Evolutionary conservation across 2,797 vertebrate species (phyloP).

Genomic region (Falco cherrug): DNA sequence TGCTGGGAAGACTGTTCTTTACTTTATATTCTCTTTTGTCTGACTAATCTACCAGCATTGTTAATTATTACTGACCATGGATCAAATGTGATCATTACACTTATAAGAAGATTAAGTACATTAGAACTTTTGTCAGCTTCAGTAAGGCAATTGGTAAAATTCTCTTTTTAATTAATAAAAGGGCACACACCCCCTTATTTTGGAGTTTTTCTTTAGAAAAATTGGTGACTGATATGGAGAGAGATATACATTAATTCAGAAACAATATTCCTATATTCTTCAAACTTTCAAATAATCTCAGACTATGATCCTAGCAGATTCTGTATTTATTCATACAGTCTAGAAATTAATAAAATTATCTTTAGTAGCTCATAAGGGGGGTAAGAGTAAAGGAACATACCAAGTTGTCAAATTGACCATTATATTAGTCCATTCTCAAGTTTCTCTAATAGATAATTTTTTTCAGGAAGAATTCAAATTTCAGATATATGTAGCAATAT

Average conservation of each 20-base stretch:
- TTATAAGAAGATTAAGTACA: background rate
- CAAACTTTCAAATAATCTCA: background rate
- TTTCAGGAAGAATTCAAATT: background rate
- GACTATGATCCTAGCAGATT: background rate
- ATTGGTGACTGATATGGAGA: background rate
- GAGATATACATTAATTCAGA: background rate
- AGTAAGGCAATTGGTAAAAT: background rate
- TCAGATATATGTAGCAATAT: background rate
- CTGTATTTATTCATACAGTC: background rate
- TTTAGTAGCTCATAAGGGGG: background rate
- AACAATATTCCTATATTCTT: background rate
- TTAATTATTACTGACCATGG: background rate
- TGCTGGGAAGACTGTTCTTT: background rate
- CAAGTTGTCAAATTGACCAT: background rate
- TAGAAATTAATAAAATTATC: background rate
- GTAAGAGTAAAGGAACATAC: background rate
- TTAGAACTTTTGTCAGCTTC: background rate
- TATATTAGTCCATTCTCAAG: background rate
- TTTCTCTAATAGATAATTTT: background rate
- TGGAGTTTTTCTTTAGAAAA: background rate
- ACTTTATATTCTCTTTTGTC: background rate
- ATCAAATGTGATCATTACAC: background rate
- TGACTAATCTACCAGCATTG: background rate
- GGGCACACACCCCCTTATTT: rapidly evolving
- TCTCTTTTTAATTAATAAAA: background rate